phyloP scores from a whole-genome alignment of 2,113 vertebrate genomes.

The Coryphaenoides rupestris region DNA sequence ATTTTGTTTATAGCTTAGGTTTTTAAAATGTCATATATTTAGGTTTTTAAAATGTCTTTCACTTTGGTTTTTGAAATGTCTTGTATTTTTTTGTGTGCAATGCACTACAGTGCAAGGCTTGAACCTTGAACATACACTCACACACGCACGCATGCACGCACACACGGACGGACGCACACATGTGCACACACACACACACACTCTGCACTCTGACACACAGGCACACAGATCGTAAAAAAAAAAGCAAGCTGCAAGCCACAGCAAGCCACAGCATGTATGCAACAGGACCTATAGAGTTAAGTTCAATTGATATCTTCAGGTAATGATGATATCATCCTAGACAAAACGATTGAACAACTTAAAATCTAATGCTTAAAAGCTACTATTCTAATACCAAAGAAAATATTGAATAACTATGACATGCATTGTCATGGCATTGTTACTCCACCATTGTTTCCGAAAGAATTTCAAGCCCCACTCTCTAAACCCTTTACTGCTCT shows the following conservation, averaged over 20 bases:
- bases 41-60: too few species aligned
- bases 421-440: too few species aligned
- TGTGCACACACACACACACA: constrained; percentile 2
- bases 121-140: background rate
- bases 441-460: too few species aligned
- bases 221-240: too few species aligned
- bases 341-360: constrained; percentile 7
- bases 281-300: constrained; percentile 11
- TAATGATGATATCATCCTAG: constrained; percentile 21
- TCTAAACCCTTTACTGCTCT: too few species aligned
- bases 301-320: background rate
- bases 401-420: too few species aligned
- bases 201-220: background rate
- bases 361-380: too few species aligned
- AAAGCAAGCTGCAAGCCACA: background rate
- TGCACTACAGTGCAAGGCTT: background rate
- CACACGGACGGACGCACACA: background rate
- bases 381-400: too few species aligned
- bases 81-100: background rate
- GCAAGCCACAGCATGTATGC: background rate
- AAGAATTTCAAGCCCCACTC: too few species aligned
- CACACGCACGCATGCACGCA: background rate
- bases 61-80: too few species aligned
- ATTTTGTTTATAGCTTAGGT: too few species aligned
- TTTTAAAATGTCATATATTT: too few species aligned